phyloP scores from a whole-genome alignment of 2,113 vertebrate genomes.

The Prolemur simus region DNA sequence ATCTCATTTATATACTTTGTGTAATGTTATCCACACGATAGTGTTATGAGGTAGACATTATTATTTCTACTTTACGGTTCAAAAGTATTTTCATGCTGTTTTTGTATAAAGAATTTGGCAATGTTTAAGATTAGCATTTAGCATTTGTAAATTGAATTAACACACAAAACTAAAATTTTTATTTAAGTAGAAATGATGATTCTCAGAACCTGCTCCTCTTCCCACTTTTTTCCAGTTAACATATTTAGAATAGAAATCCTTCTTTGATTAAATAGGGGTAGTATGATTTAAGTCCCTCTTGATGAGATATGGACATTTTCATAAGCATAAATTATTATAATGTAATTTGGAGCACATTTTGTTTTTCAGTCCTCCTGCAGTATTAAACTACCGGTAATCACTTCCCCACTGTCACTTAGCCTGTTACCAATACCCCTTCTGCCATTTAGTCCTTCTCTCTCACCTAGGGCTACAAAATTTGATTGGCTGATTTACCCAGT shows the following conservation, averaged over 20 bases:
- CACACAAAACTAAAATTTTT: neutral
- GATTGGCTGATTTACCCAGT: neutral
- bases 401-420: neutral
- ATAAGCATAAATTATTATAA: neutral
- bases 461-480: neutral
- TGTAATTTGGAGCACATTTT: neutral
- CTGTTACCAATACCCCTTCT: neutral
- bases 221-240: neutral
- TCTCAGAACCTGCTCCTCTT: neutral
- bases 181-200: neutral
- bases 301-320: neutral
- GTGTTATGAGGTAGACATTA: neutral
- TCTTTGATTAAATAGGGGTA: neutral
- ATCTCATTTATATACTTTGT: neutral
- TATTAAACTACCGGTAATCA: too few species aligned
- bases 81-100: neutral
- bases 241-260: neutral
- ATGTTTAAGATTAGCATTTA: neutral
- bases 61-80: neutral
- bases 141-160: neutral
- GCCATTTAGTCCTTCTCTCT: neutral
- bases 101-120: neutral
- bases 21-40: neutral
- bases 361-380: neutral
- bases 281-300: neutral